Percentiles rank a stretch among this genome's conserved stretches.
phyloP scores from a whole-genome alignment of 2,113 vertebrate genomes.

The Entosphenus tridentatus region DNA sequence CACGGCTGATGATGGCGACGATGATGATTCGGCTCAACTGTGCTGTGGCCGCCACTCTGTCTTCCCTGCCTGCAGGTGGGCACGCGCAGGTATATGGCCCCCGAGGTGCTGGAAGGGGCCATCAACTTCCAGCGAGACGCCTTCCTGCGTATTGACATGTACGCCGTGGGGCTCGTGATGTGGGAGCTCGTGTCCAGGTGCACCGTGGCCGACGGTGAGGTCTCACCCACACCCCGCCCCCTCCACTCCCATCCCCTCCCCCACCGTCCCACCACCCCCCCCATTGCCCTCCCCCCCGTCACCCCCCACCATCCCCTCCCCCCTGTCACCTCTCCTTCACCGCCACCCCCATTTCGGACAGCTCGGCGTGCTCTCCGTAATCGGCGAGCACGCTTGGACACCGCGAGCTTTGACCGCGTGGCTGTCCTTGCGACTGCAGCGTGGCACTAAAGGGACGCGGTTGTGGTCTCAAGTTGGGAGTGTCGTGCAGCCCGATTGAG shows the following conservation, averaged over 20 bases:
- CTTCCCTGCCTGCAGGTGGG: conserved; percentile 36
- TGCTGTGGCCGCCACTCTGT: background rate
- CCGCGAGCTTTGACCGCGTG: too few species aligned
- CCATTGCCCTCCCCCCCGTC: background rate
- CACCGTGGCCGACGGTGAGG: conserved; percentile 61
- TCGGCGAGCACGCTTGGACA: too few species aligned
- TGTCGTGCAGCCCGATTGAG: too few species aligned
- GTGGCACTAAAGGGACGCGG: too few species aligned
- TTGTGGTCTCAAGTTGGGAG: too few species aligned
- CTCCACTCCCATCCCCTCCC: background rate
- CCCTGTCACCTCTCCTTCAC: background rate
- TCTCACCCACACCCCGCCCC: background rate
- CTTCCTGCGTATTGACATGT: conserved; percentile 93
- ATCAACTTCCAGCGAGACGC: conserved; percentile 97
- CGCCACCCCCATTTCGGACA: background rate
- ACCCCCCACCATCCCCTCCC: background rate
- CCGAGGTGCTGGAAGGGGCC: conserved; percentile 88
- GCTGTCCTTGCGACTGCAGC: too few species aligned
- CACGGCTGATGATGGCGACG: too few species aligned
- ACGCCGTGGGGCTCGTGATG: conserved; percentile 67
- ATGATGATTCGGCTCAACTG: too few species aligned
- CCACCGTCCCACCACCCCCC: background rate
- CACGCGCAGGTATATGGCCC: conserved; percentile 89
- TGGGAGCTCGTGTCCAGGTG: conserved; percentile 79
- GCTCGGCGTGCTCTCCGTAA: too few species aligned